A percentile compares a stretch with the other conserved stretches of the same genome.
These are phyloP conservation scores for Mastomys natalensis DNA, from an alignment of 2,113 vertebrate genomes.

Conservation along the genomic window DNA sequence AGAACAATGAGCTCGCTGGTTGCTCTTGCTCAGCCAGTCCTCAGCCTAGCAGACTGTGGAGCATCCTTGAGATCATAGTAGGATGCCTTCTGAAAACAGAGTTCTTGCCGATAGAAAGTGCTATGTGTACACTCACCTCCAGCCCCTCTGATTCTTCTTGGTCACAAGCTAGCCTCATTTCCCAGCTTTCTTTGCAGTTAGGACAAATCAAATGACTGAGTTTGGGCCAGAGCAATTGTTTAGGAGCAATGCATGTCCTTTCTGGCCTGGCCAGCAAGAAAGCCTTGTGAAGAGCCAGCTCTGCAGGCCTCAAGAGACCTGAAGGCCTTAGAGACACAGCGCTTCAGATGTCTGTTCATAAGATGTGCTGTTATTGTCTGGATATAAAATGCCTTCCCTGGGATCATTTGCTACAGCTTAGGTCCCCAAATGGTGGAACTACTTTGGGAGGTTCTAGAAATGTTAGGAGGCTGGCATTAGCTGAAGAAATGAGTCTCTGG, in stretches of 20 bases:
- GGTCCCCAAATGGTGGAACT: not conserved
- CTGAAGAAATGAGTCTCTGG: not conserved
- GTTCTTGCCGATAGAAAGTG: not conserved
- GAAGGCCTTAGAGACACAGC: not conserved
- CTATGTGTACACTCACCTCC: too few species aligned
- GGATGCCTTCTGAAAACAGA: not conserved
- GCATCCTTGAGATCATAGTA: not conserved
- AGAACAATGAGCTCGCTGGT: not conserved
- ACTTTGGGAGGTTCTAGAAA: not conserved
- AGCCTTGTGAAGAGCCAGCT: rapidly evolving
- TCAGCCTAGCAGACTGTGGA: not conserved
- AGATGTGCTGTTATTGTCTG: not conserved
- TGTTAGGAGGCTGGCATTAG: not conserved
- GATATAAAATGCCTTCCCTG: not conserved
- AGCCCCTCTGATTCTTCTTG: not conserved
- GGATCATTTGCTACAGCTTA: not conserved
- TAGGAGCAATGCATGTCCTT: not conserved
- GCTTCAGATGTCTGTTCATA: not conserved
- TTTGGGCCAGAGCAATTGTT: not conserved
- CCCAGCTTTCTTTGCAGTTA: not conserved
- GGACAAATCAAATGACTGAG: not conserved
- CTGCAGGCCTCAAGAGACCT: not conserved
- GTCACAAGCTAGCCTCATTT: not conserved
- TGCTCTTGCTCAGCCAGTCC: not conserved
- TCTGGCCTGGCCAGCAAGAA: not conserved